Percentiles rank a stretch among this genome's conserved stretches.
phyloP scores from a whole-genome alignment of 1,140 invertebrate genomes.

The Trichomalopsis sarcophagae region DNA sequence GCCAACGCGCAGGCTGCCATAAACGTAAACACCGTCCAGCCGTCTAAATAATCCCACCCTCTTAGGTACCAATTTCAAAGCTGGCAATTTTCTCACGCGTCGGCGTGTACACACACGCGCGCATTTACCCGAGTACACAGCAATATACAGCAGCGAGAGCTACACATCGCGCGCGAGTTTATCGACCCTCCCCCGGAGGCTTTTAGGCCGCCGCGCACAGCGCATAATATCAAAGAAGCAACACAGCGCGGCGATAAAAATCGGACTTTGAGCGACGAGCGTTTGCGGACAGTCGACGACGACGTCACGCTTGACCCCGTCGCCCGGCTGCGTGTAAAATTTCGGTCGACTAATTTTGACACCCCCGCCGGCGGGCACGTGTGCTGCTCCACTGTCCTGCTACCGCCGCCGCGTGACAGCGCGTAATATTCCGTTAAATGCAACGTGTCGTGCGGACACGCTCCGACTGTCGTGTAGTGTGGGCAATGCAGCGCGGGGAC shows the following conservation, averaged over 20 bases:
- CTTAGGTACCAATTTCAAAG: no score
- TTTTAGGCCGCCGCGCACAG: no score
- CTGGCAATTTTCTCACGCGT: no score
- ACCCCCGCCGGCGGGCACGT: background rate
- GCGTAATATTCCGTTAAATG: constrained; percentile 34
- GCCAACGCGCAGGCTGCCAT: no score
- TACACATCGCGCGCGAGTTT: no score
- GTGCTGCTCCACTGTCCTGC: background rate
- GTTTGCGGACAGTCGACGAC: background rate
- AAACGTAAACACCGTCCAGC: no score
- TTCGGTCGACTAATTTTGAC: background rate
- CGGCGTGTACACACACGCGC: no score
- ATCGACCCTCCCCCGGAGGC: no score
- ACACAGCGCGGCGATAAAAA: background rate
- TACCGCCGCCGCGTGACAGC: background rate
- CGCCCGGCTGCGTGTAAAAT: background rate
- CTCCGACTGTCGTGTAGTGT: background rate
- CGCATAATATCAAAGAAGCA: no score
- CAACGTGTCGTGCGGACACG: background rate
- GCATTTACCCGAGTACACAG: no score
- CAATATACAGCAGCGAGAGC: no score
- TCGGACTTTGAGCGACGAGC: constrained; percentile 13
- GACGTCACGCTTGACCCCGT: constrained; percentile 1
- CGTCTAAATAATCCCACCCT: no score
- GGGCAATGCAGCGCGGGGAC: background rate